Percentiles rank a stretch among this genome's conserved stretches.
These are phyloP conservation scores for Melipona bicolor DNA, from an alignment of 2,888 invertebrate species.

Conservation along the genomic window DNA sequence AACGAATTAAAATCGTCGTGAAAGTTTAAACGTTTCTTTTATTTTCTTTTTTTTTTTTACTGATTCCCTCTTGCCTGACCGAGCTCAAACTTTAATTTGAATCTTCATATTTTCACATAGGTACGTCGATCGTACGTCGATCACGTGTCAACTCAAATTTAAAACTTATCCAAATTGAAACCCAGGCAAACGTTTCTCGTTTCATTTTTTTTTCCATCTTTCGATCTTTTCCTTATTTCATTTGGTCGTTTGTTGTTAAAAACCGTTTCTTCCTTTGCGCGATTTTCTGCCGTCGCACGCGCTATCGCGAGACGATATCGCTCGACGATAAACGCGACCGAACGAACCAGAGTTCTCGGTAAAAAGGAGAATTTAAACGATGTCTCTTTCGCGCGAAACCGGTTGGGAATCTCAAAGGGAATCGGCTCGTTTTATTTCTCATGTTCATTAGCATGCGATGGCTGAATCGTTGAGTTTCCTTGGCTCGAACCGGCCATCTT, in stretches of 20 bases:
- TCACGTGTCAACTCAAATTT: neutral
- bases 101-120: neutral
- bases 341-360: conserved; percentile 6
- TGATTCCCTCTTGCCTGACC: neutral
- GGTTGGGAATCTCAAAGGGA: conserved; percentile 49
- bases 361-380: conserved; percentile 27
- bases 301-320: neutral
- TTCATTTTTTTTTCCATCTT: neutral
- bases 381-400: conserved; percentile 57
- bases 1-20: neutral
- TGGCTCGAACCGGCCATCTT: conserved; percentile 10
- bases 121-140: neutral
- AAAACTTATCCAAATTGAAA: neutral
- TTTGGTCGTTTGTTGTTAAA: neutral
- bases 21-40: neutral
- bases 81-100: neutral
- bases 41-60: accelerated
- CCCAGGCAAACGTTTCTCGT: no score
- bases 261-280: neutral
- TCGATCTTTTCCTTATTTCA: neutral
- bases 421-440: conserved; percentile 54
- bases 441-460: conserved; percentile 41
- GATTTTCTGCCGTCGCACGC: neutral
- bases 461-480: conserved; percentile 42
- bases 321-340: neutral